Conservation (phyloP, 2,797 vertebrate species). For the Hoplostethus atlanticus region DNA sequence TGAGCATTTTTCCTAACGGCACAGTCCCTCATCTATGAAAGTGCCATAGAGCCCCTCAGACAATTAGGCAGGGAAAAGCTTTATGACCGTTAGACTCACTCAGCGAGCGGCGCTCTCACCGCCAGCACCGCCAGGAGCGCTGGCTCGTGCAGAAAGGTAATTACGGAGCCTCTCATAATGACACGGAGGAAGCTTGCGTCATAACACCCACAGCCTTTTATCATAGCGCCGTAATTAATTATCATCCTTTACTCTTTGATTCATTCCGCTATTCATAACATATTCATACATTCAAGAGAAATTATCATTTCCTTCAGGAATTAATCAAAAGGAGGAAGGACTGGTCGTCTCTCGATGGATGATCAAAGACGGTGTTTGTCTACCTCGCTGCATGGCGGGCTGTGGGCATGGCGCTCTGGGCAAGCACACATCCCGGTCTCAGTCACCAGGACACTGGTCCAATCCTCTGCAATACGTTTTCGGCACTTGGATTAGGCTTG, state of each 20-base stretch:
- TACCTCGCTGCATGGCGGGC: slow-evolving; percentile 60
- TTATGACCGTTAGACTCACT: slow-evolving; percentile 84
- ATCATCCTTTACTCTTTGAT: slow-evolving; percentile 87
- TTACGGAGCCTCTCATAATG: slow-evolving; percentile 86
- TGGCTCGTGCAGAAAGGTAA: slow-evolving; percentile 86
- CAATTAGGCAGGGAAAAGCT: slow-evolving; percentile 86
- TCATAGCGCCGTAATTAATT: slow-evolving; percentile 85
- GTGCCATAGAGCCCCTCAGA: slow-evolving; percentile 85
- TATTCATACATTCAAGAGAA: slow-evolving; percentile 89
- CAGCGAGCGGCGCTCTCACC: slow-evolving; percentile 73
- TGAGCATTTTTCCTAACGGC: slow-evolving; percentile 76
- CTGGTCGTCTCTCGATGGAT: slow-evolving; percentile 75
- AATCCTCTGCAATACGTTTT: slow-evolving; percentile 13
- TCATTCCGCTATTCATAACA: slow-evolving; percentile 88
- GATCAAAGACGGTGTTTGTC: slow-evolving; percentile 82
- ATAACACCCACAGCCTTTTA: slow-evolving; percentile 86
- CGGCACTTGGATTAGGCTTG: neutral
- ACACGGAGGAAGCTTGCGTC: slow-evolving; percentile 85
- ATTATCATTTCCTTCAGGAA: slow-evolving; percentile 88
- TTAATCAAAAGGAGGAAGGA: slow-evolving; percentile 84
- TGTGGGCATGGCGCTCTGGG: slow-evolving; percentile 30
- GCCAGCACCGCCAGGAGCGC: slow-evolving; percentile 83
- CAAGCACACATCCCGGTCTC: slow-evolving; percentile 4
- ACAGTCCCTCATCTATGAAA: slow-evolving; percentile 83
- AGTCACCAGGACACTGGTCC: slow-evolving; percentile 3